These are phyloP conservation scores for Callocephalon fimbriatum DNA, from an alignment of 2,113 vertebrate species.

Conservation along the genomic window DNA sequence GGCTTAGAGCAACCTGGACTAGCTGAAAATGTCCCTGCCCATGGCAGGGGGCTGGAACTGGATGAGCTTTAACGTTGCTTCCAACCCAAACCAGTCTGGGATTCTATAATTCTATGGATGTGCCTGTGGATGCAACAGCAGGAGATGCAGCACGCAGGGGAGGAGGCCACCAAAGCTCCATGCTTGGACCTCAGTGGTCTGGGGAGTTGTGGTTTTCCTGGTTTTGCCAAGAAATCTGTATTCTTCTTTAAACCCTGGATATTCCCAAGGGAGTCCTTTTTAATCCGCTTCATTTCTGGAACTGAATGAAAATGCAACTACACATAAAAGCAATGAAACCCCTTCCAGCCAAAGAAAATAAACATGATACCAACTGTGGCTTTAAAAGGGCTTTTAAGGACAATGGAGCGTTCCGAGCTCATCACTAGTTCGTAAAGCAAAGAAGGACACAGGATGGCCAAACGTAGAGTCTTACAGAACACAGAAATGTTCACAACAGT, in stretches of 20 bases:
- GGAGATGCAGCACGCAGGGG: background rate
- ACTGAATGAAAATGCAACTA: background rate
- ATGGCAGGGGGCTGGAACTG: background rate
- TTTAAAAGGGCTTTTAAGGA: constrained; percentile 50
- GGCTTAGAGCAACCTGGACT: background rate
- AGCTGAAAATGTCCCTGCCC: background rate
- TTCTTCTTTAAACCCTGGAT: background rate
- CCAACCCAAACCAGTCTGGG: background rate
- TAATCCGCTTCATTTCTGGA: background rate
- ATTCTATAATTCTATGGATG: background rate
- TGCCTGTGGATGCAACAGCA: background rate
- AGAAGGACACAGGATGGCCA: background rate
- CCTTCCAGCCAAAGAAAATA: constrained; percentile 12
- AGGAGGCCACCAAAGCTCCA: background rate
- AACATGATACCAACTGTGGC: background rate
- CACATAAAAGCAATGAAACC: background rate
- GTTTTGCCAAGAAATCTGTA: background rate
- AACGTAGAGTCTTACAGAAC: background rate
- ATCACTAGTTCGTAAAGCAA: background rate
- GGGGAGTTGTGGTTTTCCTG: background rate
- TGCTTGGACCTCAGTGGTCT: background rate
- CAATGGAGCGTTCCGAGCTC: constrained; percentile 1
- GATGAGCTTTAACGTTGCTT: background rate
- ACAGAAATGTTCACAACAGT: background rate
- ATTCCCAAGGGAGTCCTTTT: background rate